phyloP scores from a whole-genome alignment of 2,888 invertebrate genomes.

The Petrolisthes manimaculis region DNA sequence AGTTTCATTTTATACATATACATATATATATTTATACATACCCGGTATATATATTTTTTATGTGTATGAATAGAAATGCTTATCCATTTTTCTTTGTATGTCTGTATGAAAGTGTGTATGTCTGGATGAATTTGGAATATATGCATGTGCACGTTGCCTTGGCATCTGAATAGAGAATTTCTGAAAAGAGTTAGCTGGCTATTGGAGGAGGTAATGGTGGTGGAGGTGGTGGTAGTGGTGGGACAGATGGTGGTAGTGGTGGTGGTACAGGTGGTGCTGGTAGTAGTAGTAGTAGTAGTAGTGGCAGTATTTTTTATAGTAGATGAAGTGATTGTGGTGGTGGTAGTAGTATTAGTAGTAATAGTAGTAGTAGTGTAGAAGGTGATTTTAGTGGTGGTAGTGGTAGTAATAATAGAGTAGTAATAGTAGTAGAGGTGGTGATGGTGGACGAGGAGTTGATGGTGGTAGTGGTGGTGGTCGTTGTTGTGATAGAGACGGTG shows the following conservation, averaged over 20 bases:
- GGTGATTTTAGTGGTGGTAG: background rate
- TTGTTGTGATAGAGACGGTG: too few relatives aligned
- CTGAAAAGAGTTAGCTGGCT: background rate
- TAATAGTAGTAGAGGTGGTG: too few relatives aligned
- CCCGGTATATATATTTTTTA: too few relatives aligned
- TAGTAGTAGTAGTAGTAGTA: background rate
- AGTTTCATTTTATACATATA: too few relatives aligned
- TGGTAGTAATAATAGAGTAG: background rate
- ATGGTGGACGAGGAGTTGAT: background rate
- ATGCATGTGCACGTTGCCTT: too few relatives aligned
- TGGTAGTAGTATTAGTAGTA: too few relatives aligned
- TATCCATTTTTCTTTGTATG: too few relatives aligned
- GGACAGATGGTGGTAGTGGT: background rate
- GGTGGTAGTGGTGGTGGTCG: too few relatives aligned
- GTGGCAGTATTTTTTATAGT: background rate
- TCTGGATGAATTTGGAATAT: background rate
- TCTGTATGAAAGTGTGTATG: too few relatives aligned
- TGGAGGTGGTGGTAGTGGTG: background rate
- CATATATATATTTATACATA: too few relatives aligned
- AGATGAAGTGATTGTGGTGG: background rate
- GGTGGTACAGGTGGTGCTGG: background rate
- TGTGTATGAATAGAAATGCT: too few relatives aligned
- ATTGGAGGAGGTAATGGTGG: background rate
- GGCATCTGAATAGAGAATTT: background rate
- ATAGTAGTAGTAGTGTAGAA: background rate